These are phyloP conservation scores for Pteria penguin DNA, from an alignment of 2,888 invertebrate species.

Conservation along the genomic window DNA sequence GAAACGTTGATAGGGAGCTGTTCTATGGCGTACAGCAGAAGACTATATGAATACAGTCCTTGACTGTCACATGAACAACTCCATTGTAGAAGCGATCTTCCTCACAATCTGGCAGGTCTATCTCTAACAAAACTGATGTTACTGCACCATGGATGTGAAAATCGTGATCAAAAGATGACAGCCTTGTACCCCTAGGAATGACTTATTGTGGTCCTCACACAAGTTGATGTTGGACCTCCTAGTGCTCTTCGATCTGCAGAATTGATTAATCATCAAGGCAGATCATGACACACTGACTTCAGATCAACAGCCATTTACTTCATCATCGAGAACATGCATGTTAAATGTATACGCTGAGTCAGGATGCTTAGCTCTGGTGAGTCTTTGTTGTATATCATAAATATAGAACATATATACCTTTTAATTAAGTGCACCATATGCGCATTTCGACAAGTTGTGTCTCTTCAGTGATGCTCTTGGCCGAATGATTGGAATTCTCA, in stretches of 20 bases:
- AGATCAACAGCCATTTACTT: not conserved
- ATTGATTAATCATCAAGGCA: not conserved
- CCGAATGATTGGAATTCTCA: too few relatives aligned
- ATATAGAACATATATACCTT: too few relatives aligned
- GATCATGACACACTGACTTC: not conserved
- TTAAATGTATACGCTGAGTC: not conserved
- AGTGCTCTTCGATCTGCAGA: not conserved
- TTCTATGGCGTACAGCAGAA: too few relatives aligned
- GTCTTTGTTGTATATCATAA: slow-evolving; percentile 12
- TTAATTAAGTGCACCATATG: too few relatives aligned
- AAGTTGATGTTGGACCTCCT: too few relatives aligned
- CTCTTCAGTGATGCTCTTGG: too few relatives aligned
- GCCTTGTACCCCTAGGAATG: not conserved
- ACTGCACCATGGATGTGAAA: not conserved
- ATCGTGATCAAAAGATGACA: not conserved
- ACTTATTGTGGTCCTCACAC: not conserved
- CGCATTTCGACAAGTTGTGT: too few relatives aligned
- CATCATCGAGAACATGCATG: not conserved
- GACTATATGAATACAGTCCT: too few relatives aligned
- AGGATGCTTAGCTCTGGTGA: not conserved
- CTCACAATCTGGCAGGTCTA: not conserved
- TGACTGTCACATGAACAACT: not conserved
- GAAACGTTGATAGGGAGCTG: too few relatives aligned
- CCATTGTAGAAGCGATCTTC: not conserved
- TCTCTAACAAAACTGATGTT: not conserved